Evolutionary conservation across 1,140 invertebrate genomes (phyloP), one percentile per base, ranked within the genome.

Genomic region (Chionoecetes opilio): DNA sequence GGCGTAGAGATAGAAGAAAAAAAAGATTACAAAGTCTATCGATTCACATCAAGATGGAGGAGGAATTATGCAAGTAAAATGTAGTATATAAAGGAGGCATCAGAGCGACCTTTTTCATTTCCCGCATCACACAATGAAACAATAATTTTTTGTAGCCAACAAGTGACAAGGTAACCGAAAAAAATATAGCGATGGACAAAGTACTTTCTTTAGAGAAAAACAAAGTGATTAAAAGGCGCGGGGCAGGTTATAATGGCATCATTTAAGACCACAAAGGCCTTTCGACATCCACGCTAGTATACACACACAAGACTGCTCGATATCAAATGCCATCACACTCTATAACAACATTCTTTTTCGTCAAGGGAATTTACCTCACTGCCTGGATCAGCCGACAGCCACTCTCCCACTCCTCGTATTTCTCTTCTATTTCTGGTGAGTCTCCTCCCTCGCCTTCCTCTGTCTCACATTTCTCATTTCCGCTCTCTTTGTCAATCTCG

Each of bases 351-450:
- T 9, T 5, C 29, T 82, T 92, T 31, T 38, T 53, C 41, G 11
- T 32, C 5, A 86, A 97, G 97, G 97, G 96, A 3, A 88, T 97
- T 32, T 96, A 96, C 75, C 96, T 96, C 6, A 96, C 97, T 0
- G 97, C 97, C 0, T 97, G 97, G 92, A 96, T 9, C 97, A 97
- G 94, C 91, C 97, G 34, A 96, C 97, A 26, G 96, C 97, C 9
- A 97, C 97, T 26, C 95, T 97, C 31, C 97, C 97, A 2, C 97
- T 97, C 88, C 88, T 97, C n/a, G 96, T 97, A 2, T 97, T 97
- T 17, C 88, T 97, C 29, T 92, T 97, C 0, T 97, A 97, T 94
- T 96, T 97, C 32, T 97, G 97, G 97, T 97, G 96, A 97, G 97
- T 91, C 32, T 94, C 32, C 2, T 38, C n/a, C 82, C 37, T 14